Base-by-base conservation (phyloP, 2,113 vertebrate genomes). In the Athene cunicularia region DNA sequence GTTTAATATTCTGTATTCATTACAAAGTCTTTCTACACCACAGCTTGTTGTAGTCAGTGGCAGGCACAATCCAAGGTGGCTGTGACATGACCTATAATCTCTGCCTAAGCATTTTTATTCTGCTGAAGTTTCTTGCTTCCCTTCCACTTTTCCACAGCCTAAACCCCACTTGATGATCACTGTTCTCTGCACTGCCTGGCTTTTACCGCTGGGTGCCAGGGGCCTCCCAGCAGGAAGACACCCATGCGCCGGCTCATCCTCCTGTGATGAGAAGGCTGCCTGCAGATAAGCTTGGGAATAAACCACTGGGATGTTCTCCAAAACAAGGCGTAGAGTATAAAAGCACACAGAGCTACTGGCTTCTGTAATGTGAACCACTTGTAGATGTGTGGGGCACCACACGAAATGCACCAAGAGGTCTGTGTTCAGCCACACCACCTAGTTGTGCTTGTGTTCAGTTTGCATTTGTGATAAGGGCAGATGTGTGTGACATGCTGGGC, bases 131-230 rank as follows among this genome's bases (percentile, higher is more conserved):
- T 62, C 55, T 66, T 49, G 11, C 43, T 85, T 35, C 30, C 33
- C 43, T 81, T 62, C 55, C 23, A 5, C 35, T 52, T 33, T 67
- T 50, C 9, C 52, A 26, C 27, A 30, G 47, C 23, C 45, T 37
- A 15, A 62, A 33, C 26, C 9, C 39, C 20, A 0, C 47, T 53
- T 13, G 27, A n/a, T 13, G 27, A n/a, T 76, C 12, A 0, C 77
- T 17, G 59, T n/a, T 6, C 23, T 71, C 11, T 91, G 88, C 47
- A n/a, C 47, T 32, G 37, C 73, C 35, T n/a, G 41, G 17, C 70
- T 83, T 87, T 80, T 71, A 21, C 94, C 94, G 47, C 93, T 82
- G 91, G 76, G 71, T 95, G 86, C 93, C 95, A 85, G 80, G 26
- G 35, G 30, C 30, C 26, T 30, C 49, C 79, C 82, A n/a, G 67